A percentile compares a stretch with the other conserved stretches of the same genome.
Conservation (phyloP, 1,140 invertebrate species). For the Lucilia sericata region DNA sequence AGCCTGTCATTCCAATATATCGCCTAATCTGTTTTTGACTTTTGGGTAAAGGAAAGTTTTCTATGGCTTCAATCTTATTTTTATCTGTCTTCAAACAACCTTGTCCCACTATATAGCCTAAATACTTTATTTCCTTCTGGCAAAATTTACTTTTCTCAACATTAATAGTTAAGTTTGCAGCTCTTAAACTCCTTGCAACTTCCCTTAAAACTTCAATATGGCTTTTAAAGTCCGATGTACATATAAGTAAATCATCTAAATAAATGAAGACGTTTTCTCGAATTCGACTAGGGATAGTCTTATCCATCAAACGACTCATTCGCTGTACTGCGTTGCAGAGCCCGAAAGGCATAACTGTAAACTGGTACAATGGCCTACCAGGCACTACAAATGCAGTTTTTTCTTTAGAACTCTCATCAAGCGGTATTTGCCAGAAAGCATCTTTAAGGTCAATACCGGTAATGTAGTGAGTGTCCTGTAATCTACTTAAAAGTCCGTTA, state of each 20-base stretch:
- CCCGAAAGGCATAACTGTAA: too few relatives aligned
- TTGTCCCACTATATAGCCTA: constrained; percentile 28
- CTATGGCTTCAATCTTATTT: constrained; percentile 50
- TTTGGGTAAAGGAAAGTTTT: too few relatives aligned
- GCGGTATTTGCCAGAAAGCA: constrained; percentile 57
- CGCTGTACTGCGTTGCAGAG: constrained; percentile 7
- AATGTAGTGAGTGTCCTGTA: constrained; percentile 35
- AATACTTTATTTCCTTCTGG: constrained; percentile 21
- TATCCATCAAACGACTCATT: constrained; percentile 39
- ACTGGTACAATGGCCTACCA: background rate
- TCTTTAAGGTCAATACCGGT: constrained; percentile 58
- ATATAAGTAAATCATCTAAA: constrained; percentile 64
- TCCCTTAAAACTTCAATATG: constrained; percentile 36
- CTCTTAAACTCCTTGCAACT: constrained; percentile 22
- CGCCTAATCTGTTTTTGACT: constrained; percentile 52
- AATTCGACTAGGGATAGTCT: constrained; percentile 50
- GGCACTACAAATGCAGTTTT: constrained; percentile 49
- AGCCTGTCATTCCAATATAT: too few relatives aligned
- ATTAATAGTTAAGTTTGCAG: constrained; percentile 37
- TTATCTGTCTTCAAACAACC: constrained; percentile 57
- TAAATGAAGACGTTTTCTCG: constrained; percentile 67
- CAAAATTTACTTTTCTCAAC: constrained; percentile 32
- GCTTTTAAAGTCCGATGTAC: constrained; percentile 1
- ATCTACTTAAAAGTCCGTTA: constrained; percentile 13
- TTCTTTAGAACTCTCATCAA: too few relatives aligned